Evolutionary conservation across 2,797 vertebrate genomes (phyloP), one percentile per base, ranked within the genome.

Genomic region (Hippoglossus hippoglossus): DNA sequence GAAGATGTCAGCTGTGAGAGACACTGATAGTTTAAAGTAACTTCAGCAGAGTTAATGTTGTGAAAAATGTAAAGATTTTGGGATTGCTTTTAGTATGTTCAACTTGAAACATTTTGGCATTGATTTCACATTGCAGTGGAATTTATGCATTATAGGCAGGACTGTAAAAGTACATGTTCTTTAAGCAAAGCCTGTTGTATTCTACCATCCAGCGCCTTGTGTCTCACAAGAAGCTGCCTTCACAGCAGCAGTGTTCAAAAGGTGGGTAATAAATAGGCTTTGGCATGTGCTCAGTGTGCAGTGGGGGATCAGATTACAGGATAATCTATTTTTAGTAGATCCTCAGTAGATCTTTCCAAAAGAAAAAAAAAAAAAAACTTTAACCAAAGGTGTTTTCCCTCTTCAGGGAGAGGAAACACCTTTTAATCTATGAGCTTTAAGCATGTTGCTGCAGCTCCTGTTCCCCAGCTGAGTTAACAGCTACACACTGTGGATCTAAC

Each of bases 211-310:
- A 22, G 13, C 36, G 16, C 22, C 26, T 25, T n/a, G 12, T 22
- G 52, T 16, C 50, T 57, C 4, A 5, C 44, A 49, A 79, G 78
- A 56, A 74, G 67, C 56, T 57, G 28, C 50, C 15, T 62, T 80
- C 59, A 52, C 71, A 25, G 71, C 68, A 71, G 49, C 28, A 60
- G 64, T 57, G 69, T 68, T 83, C 9, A 71, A 76, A 77, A 77
- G 56, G 67, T 57, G 71, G n/a, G 74, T 69, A 89, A 90, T 88
- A 93, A 92, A 91, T 91, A 89, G 87, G 63, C 79, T 83, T 81
- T 85, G 80, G 86, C 82, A 81, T 77, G 78, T 73, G 81, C 34
- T 73, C 49, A 57, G 44, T n/a, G 0, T 41, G 52, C 36, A 46
- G 41, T 49, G 70, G 49, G 34, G 66, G 71, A 73, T 94, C 89